Percentiles rank a stretch among this genome's conserved stretches.
phyloP scores from a whole-genome alignment of 2,888 invertebrate genomes.

The Leuctra nigra region DNA sequence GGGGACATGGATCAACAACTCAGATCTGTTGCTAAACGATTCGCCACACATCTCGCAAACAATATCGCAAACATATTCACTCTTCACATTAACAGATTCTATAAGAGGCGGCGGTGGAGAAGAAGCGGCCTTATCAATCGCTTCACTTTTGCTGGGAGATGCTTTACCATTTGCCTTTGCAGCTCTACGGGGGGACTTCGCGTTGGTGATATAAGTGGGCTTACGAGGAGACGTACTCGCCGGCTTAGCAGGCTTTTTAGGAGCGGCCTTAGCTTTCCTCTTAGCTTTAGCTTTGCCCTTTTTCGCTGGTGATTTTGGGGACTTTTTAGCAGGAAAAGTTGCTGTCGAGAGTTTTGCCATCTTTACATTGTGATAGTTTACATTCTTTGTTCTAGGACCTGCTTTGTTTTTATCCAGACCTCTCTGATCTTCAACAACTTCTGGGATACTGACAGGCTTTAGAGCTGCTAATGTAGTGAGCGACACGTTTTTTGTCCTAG shows the following conservation, averaged over 20 bases:
- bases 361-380: slow-evolving; percentile 51
- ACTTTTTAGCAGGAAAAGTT: slow-evolving; percentile 44
- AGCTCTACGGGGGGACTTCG: slow-evolving; percentile 1
- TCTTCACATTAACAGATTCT: slow-evolving; percentile 19
- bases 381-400: slow-evolving; percentile 57
- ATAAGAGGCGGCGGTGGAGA: background rate
- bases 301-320: slow-evolving; percentile 27
- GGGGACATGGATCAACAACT: slow-evolving; percentile 69
- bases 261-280: slow-evolving; percentile 32
- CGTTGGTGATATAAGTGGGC: slow-evolving; percentile 1
- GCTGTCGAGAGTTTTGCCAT: slow-evolving; percentile 45
- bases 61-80: slow-evolving; percentile 71
- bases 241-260: background rate
- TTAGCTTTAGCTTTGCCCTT: slow-evolving; percentile 29
- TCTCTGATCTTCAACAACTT: background rate
- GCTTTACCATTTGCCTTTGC: background rate
- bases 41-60: slow-evolving; percentile 79
- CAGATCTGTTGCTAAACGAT: slow-evolving; percentile 65
- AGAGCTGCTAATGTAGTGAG: slow-evolving; percentile 26
- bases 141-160: background rate
- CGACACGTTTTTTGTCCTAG: slow-evolving; percentile 29
- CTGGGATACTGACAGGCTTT: slow-evolving; percentile 24
- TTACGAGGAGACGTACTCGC: background rate
- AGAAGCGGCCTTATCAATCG: background rate
- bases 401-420: slow-evolving; percentile 36